A percentile compares a stretch with the other conserved stretches of the same genome.
Evolutionary conservation across 2,113 vertebrate genomes (phyloP).

Genomic region (Antigone vipio): DNA sequence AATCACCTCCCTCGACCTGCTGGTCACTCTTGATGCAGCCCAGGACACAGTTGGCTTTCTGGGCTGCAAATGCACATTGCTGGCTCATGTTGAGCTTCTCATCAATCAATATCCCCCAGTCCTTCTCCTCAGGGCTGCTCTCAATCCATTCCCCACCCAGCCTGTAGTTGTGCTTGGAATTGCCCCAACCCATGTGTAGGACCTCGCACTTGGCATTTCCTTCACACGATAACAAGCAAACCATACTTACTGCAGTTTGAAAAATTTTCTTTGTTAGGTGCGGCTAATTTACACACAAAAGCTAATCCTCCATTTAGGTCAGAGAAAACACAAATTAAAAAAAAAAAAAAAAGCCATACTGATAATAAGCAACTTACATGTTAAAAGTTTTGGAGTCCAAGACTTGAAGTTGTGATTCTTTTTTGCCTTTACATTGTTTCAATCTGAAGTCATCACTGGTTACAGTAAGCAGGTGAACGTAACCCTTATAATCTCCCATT

Average conservation of each 20-base stretch:
- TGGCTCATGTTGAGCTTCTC: too few relatives aligned
- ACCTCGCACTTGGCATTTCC: background rate
- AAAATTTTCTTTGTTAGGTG: background rate
- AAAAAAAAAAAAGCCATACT: background rate
- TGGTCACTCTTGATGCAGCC: too few relatives aligned
- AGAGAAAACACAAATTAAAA: background rate
- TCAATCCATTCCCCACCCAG: too few relatives aligned
- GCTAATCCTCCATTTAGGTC: background rate
- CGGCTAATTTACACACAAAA: background rate
- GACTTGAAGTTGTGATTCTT: constrained; percentile 31
- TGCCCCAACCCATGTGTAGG: too few relatives aligned
- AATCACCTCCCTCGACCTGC: too few relatives aligned
- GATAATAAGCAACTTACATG: constrained; percentile 44
- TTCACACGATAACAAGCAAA: background rate
- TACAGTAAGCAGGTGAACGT: constrained; percentile 67
- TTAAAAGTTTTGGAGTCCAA: constrained; percentile 69
- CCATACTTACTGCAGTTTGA: background rate
- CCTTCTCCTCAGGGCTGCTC: too few relatives aligned
- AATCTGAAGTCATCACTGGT: constrained; percentile 67
- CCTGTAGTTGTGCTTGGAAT: too few relatives aligned
- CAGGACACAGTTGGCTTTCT: too few relatives aligned
- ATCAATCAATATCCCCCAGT: too few relatives aligned
- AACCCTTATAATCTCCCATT: constrained; percentile 76
- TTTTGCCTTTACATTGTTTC: constrained; percentile 56
- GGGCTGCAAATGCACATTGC: too few relatives aligned